Conservation (phyloP, 2,888 invertebrate species). For the Marasmarcha lunaedactyla region DNA sequence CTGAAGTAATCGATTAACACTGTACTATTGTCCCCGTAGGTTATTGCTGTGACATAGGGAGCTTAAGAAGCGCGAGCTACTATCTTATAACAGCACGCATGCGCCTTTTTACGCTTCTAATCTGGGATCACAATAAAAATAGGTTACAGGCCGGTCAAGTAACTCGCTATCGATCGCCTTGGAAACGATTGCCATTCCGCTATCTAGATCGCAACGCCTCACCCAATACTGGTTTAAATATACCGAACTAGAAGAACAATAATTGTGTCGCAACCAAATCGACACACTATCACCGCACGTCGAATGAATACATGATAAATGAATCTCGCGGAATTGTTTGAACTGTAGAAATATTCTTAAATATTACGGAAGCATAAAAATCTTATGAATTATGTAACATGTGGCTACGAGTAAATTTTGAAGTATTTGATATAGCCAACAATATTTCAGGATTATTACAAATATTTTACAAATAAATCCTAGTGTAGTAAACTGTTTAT, state of each 20-base stretch:
- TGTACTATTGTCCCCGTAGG: no score
- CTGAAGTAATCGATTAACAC: no score
- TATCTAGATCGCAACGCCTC: constrained; percentile 17
- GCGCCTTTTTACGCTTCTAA: constrained; percentile 37
- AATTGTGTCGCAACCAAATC: background rate
- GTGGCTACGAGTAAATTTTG: no score
- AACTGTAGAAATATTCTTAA: no score
- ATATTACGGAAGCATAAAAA: no score
- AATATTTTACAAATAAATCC: no score
- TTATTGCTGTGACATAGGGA: no score
- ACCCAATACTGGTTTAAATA: background rate
- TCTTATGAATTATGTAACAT: no score
- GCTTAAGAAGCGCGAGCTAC: no score
- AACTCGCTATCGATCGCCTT: constrained; percentile 35
- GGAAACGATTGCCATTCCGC: constrained; percentile 7
- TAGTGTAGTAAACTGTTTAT: no score
- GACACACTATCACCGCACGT: background rate
- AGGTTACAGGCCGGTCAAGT: constrained; percentile 42
- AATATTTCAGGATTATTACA: no score
- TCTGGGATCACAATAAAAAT: constrained; percentile 44
- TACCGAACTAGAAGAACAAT: background rate
- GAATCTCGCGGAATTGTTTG: background rate
- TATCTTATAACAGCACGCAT: constrained; percentile 17
- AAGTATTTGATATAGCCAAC: no score
- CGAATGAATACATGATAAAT: background rate